Base-by-base conservation (phyloP, 2,797 vertebrate genomes). In the Borostomias antarcticus region DNA sequence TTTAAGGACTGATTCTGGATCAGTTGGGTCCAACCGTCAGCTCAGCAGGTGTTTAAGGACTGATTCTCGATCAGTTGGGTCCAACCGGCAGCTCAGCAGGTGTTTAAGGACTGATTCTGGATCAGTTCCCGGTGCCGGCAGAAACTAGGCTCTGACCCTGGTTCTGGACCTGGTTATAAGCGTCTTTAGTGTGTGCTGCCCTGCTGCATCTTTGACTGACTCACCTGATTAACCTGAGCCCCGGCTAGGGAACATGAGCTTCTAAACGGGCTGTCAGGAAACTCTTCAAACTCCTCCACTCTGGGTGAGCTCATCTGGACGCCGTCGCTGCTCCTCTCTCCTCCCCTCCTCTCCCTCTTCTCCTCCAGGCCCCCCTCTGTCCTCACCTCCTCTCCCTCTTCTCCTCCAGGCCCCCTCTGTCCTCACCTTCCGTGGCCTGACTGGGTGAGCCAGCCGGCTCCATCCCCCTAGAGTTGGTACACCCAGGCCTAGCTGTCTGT, bases 401-500 rank as follows among this genome's bases (percentile, higher is more conserved):
- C 56, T 37, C 32, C 56, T 37, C 15, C 32, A 33, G 56, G 33
- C n/a, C 28, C 10, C 21, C 25, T 25, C 8, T 37, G 32, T 58
- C 56, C 56, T 37, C 56, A 58, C 56, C 56, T 56, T 58, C 32
- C 37, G 56, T 4, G 13, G 9, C 10, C 32, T 13, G 56, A 23
- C 19, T 37, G 25, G 52, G 29, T 56, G 11, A 32, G 29, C 33
- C 23, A 19, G 37, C 8, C 56, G 10, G 11, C 32, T 11, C 21
- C 19, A 58, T 35, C 56, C 19, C 25, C n/a, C n/a, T n/a, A n/a
- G n/a, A n/a, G n/a, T n/a, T n/a, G n/a, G n/a, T n/a, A n/a, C n/a
- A n/a, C n/a, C n/a, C n/a, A n/a, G n/a, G n/a, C n/a, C n/a, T 19
- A 11, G 68, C 84, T 89, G 82, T 86, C 89, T 90, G 88, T 86